Percentiles rank a stretch among this genome's conserved stretches.
These are phyloP conservation scores for Osmoderma eremita DNA, from an alignment of 2,888 invertebrate genomes.

Conservation along the genomic window DNA sequence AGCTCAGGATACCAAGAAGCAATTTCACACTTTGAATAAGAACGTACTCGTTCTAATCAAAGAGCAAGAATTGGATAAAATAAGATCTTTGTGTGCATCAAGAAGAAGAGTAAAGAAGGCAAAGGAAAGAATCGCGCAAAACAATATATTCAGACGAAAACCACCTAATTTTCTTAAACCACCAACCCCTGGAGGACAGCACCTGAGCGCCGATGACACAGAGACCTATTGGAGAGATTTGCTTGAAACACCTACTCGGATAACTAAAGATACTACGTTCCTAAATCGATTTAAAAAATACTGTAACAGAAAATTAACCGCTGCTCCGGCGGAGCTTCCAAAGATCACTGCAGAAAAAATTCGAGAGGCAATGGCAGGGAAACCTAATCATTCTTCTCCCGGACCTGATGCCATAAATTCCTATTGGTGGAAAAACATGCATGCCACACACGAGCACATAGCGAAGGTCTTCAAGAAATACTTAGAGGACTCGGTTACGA, in stretches of 20 bases:
- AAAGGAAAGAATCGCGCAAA: background rate
- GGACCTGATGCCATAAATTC: constrained; percentile 19
- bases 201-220: background rate
- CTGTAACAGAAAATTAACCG: background rate
- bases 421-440: constrained; percentile 37
- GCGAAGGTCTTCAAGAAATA: constrained; percentile 4
- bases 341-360: constrained; percentile 4
- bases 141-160: background rate
- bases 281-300: constrained; percentile 1
- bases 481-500: background rate
- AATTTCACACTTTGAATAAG: background rate
- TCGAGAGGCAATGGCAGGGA: background rate
- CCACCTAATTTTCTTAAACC: background rate
- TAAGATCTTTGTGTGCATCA: too few species aligned
- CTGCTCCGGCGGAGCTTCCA: too few species aligned
- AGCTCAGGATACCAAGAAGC: too few species aligned
- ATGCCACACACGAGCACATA: constrained; percentile 16
- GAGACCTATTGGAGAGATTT: background rate
- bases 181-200: too few species aligned
- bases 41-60: background rate
- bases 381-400: constrained; percentile 22
- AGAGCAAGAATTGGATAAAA: constrained; percentile 1
- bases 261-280: background rate
- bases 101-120: background rate
- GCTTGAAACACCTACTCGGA: background rate